Evolutionary conservation across 2,888 invertebrate species (phyloP), one percentile per base, ranked within the genome.

Genomic region (Aphrophora alni): DNA sequence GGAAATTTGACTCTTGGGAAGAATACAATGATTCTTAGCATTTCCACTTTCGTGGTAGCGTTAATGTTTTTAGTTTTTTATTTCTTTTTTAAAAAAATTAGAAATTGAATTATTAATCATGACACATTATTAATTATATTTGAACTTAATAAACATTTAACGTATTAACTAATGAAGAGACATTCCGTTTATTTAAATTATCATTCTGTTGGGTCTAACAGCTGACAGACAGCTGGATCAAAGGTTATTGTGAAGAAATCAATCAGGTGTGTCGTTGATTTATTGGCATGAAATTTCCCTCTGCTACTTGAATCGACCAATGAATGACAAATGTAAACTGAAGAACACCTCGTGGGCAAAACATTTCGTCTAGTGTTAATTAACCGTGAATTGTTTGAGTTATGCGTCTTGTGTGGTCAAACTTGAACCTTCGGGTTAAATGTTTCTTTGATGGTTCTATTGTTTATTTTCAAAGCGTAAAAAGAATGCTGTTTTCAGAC

Each of bases 381-480:
- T 59, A 59, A 59, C 21, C 59, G 59, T 59, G 59, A 59, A 59
- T 59, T 21, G 59, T 21, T 33, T 21, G 21, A 59, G 59, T 21
- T 21, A 21, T 2, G n/a, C 59, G n/a, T 10, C 59, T 59, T 59
- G 59, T 59, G 59, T 59, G 59, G 59, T 14, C 59, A 21, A 59
- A 59, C 59, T 4, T 21, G 59, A 59, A 59, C 59, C 59, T 21
- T 4, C 4, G 59, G 59, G 59, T 59, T 59, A 59, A 59, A 59
- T 59, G 59, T 59, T 59, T 59, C 59, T 59, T 59, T 59, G 59
- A 59, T 59, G 59, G 59, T 59, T 59, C 59, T 21, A 59, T 59
- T 59, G 59, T 59, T 59, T 59, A 59, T 59, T 59, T 59, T 59
- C 59, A 59, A 59, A 59, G 59, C 59, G 59, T 59, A 59, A 59